Evolutionary conservation across 2,888 invertebrate species (phyloP).

Genomic region (Lymantria dispar): DNA sequence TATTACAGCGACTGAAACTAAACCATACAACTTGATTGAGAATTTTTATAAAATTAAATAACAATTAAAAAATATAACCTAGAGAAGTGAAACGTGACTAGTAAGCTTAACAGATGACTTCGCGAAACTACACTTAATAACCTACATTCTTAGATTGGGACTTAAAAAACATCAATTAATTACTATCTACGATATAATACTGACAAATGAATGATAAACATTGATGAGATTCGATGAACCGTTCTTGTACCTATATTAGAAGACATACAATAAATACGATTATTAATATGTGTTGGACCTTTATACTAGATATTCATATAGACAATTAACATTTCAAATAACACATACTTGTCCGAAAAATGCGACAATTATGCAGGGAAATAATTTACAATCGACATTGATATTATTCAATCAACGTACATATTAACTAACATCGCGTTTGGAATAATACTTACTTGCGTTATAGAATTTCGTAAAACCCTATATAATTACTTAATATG

Average conservation of each 20-base stretch:
- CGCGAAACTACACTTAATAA: conserved; percentile 29
- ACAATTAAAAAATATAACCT: conserved; percentile 25
- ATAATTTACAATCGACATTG: conserved; percentile 23
- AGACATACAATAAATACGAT: conserved; percentile 32
- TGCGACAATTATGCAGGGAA: conserved; percentile 18
- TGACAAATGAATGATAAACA: conserved; percentile 33
- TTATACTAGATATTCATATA: conserved; percentile 41
- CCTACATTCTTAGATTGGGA: conserved; percentile 70
- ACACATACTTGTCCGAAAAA: conserved; percentile 18
- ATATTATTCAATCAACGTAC: neutral
- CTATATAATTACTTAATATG: conserved; percentile 38
- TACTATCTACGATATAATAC: conserved; percentile 45
- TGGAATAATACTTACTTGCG: neutral
- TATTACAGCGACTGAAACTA: conserved; percentile 13
- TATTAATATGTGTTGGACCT: conserved; percentile 39
- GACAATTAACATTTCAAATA: conserved; percentile 21
- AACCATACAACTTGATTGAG: conserved; percentile 22
- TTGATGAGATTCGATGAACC: conserved; percentile 33
- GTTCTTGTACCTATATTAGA: conserved; percentile 27
- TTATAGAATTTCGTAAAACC: conserved; percentile 5
- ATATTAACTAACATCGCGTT: neutral
- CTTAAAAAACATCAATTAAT: conserved; percentile 50
- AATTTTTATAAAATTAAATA: conserved; percentile 25
- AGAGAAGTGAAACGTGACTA: conserved; percentile 30
- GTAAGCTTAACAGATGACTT: conserved; percentile 29